phyloP scores from a whole-genome alignment of 2,113 vertebrate species.

The Mystacornis crossleyi region DNA sequence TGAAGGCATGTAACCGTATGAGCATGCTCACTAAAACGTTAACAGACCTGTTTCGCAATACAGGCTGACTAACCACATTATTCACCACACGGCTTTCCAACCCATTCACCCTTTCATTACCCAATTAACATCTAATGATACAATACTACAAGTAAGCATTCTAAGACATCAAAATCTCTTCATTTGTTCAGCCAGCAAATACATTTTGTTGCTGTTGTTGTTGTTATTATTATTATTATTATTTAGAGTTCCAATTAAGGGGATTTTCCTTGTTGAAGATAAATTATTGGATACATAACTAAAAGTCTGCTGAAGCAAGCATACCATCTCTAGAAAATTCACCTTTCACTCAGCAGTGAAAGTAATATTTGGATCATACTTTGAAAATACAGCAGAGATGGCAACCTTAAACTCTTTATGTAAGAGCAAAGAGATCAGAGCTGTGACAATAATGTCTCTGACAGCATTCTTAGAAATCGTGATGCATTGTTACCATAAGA shows the following conservation, averaged over 20 bases:
- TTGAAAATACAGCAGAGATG: not conserved
- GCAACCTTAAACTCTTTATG: not conserved
- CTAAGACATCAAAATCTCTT: not conserved
- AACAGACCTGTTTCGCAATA: not conserved
- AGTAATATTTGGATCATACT: not conserved
- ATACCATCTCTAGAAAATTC: not conserved
- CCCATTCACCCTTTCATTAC: constrained; percentile 46
- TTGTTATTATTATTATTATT: not conserved
- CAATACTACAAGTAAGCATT: not conserved
- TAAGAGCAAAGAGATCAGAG: not conserved
- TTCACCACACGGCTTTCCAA: not conserved
- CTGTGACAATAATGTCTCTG: not conserved
- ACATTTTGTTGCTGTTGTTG: not conserved
- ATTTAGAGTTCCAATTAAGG: not conserved
- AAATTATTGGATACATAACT: not conserved
- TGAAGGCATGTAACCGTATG: not conserved
- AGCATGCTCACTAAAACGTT: constrained; percentile 12
- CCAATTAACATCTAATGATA: not conserved
- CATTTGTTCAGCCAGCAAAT: not conserved
- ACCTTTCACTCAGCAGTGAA: not conserved
- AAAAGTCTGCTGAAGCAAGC: not conserved
- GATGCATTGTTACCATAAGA: not conserved
- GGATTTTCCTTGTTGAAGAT: not conserved
- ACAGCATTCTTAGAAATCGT: not conserved
- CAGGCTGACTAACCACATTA: constrained; percentile 28